These are phyloP conservation scores for Pseudopipra pipra DNA, from an alignment of 2,113 vertebrate species.

Conservation along the genomic window DNA sequence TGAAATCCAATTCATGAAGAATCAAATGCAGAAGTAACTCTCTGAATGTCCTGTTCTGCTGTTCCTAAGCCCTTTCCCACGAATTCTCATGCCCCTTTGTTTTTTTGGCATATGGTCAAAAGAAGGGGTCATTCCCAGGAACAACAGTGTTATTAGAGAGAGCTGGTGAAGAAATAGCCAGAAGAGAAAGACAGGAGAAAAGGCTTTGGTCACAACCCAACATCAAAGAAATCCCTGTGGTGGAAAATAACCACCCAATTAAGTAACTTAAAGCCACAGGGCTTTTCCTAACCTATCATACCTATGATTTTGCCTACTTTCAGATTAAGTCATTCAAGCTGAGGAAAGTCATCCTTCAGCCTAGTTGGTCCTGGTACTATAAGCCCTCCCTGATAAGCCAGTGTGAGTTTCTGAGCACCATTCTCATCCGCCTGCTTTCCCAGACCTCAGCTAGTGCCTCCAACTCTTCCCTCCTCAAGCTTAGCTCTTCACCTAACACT, in stretches of 20 bases:
- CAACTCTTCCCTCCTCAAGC: background rate
- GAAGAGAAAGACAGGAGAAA: background rate
- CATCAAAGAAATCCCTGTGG: background rate
- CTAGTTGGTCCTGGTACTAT: background rate
- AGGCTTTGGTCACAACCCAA: background rate
- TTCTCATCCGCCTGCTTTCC: background rate
- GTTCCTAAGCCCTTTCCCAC: background rate
- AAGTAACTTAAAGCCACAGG: background rate
- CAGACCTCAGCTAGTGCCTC: background rate
- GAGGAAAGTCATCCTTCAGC: background rate
- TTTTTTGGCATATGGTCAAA: background rate
- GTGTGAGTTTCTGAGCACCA: background rate
- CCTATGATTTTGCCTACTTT: background rate
- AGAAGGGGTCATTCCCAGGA: background rate
- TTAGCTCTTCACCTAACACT: background rate
- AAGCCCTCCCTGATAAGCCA: background rate
- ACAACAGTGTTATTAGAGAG: background rate
- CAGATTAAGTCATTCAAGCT: slow-evolving; percentile 15
- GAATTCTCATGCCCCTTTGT: background rate
- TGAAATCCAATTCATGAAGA: slow-evolving; percentile 50
- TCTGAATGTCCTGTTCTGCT: background rate
- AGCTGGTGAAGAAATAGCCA: background rate
- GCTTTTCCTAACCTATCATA: background rate
- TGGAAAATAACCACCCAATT: background rate
- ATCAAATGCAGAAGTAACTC: slow-evolving; percentile 61